These are phyloP conservation scores for Sander lucioperca DNA, from an alignment of 2,113 vertebrate genomes.

Conservation along the genomic window DNA sequence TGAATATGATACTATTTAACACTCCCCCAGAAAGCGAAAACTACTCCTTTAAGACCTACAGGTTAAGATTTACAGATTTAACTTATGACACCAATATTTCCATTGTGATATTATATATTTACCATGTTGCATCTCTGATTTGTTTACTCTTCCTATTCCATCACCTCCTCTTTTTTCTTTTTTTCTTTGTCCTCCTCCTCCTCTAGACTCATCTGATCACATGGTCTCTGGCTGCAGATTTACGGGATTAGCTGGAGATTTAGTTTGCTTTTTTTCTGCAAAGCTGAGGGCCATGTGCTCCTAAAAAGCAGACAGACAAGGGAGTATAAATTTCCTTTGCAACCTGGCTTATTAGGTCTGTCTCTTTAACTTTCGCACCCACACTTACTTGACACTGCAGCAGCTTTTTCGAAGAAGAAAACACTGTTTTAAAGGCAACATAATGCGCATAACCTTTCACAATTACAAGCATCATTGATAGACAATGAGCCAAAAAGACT, in stretches of 20 bases:
- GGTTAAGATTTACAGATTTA: neutral
- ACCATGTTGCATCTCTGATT: neutral
- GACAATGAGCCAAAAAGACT: neutral
- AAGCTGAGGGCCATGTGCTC: constrained; percentile 36
- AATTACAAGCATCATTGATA: constrained; percentile 11
- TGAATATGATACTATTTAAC: no score
- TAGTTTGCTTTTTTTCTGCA: constrained; percentile 43
- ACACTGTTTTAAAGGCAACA: neutral
- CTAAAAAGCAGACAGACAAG: constrained; percentile 35
- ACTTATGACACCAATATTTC: neutral
- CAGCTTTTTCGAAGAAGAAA: neutral
- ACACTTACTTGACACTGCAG: neutral
- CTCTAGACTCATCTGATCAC: constrained; percentile 33
- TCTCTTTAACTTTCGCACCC: constrained; percentile 2
- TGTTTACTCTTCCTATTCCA: neutral
- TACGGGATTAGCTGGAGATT: constrained; percentile 65
- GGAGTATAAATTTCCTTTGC: constrained; percentile 43
- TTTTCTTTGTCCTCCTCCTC: neutral
- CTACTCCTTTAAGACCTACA: neutral
- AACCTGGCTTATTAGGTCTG: constrained; percentile 32
- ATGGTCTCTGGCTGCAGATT: constrained; percentile 54
- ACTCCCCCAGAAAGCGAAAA: neutral
- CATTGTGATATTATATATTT: neutral
- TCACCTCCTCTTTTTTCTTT: neutral
- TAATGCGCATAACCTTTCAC: neutral